Evolutionary conservation across 2,888 invertebrate species (phyloP).

Genomic region (Trisateles emortualis): DNA sequence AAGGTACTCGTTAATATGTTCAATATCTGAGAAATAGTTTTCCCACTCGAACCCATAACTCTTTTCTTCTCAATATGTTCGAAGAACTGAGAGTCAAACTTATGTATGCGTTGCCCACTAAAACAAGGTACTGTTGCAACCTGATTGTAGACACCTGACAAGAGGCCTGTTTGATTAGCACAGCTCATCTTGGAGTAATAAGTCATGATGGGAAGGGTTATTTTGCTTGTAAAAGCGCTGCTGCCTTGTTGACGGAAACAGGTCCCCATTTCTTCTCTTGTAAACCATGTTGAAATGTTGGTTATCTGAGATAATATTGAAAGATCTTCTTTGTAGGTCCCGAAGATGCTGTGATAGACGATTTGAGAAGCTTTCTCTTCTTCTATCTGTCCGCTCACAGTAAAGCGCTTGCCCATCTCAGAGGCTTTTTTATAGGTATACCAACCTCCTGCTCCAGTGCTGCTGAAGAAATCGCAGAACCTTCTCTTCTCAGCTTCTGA

Average conservation of each 20-base stretch:
- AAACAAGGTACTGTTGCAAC: slow-evolving; percentile 3
- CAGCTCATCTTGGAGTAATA: neutral
- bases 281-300: neutral
- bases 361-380: slow-evolving; percentile 37
- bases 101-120: neutral
- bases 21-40: too few relatives aligned
- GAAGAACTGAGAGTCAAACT: neutral
- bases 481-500: neutral
- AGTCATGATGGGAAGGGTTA: neutral
- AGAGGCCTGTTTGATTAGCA: neutral
- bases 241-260: too few relatives aligned
- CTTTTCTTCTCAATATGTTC: too few relatives aligned
- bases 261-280: neutral
- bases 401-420: neutral
- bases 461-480: slow-evolving; percentile 34
- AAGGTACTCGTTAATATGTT: too few relatives aligned
- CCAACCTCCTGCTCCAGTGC: slow-evolving; percentile 40
- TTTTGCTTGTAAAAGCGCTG: too few relatives aligned
- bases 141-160: slow-evolving; percentile 1
- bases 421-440: slow-evolving; percentile 31
- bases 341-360: slow-evolving; percentile 24
- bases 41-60: too few relatives aligned
- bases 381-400: slow-evolving; percentile 19
- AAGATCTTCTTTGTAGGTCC: neutral
- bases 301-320: neutral